Evolutionary conservation across 2,888 invertebrate genomes (phyloP), one percentile per base, ranked within the genome.

Genomic region (Aspidapion aeneum): DNA sequence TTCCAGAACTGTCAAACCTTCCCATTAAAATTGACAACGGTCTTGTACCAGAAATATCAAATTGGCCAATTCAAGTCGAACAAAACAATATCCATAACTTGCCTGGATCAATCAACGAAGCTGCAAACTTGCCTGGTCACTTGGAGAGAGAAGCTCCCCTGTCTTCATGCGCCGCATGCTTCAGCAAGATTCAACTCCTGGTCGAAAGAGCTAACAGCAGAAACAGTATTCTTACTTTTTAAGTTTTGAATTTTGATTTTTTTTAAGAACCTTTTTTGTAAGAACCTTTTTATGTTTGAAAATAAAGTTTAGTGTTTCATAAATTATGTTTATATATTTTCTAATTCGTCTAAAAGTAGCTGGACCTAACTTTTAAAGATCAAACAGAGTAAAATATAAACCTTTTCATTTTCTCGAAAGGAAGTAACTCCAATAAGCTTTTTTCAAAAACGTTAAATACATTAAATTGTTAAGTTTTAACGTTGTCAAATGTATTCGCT

Each of bases 401-500:
- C 5, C 35, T 35, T 35, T 35, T 35, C 35, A 35, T 35, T 35
- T 35, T 35, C 5, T 35, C 3, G 12, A 35, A 35, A 35, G 35
- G 35, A 35, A 35, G 12, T 35, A 35, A 35, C 5, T 12, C 35
- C 35, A 35, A 35, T 35, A 35, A 35, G 12, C 35, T 35, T 12
- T 35, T 35, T 35, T 35, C 35, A 35, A 12, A 35, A 35, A 35
- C 35, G 57, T 58, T 57, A 49, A 57, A 65, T 63, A 63, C 62
- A 65, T 61, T 55, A 58, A 67, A 64, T 67, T 60, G 63, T 65
- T 65, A 61, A 59, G 57, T 63, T 65, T 63, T 67, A 71, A 69
- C 69, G 66, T 70, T 73, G 74, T 74, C 70, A 73, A 74, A 74
- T 74, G 73, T 69, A 67, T 50, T 21, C 51, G 66, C 57, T 66